Conservation (phyloP, 1,140 invertebrate species). For the Scaptomyza pallida region DNA sequence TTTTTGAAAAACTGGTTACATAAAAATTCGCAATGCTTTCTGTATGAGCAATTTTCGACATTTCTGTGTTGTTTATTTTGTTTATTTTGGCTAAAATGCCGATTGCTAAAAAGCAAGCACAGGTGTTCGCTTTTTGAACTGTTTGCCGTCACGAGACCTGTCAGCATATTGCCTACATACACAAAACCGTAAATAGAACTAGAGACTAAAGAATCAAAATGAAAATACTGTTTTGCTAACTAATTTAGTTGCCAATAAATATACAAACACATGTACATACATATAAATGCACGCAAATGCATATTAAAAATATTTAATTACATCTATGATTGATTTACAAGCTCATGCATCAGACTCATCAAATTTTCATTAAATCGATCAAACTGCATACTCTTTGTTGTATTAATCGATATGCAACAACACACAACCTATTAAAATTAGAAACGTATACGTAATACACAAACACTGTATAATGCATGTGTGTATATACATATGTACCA, state of each 20-base stretch:
- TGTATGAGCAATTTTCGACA: not conserved
- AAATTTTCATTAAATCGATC: constrained; percentile 40
- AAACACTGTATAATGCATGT: no score
- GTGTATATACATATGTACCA: constrained; percentile 1
- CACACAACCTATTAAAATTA: not conserved
- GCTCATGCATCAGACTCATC: constrained; percentile 3
- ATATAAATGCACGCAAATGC: no score
- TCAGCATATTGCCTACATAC: not conserved
- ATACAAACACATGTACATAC: not conserved
- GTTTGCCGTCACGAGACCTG: constrained; percentile 21
- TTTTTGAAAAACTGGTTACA: constrained; percentile 66
- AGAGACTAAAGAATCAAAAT: constrained; percentile 4
- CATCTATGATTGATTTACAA: not conserved
- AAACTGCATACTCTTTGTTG: constrained; percentile 29
- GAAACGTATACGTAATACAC: constrained; percentile 25
- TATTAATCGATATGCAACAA: constrained; percentile 63
- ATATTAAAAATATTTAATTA: no score
- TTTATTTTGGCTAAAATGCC: constrained; percentile 39
- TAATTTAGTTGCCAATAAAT: constrained; percentile 13
- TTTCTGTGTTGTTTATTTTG: constrained; percentile 13
- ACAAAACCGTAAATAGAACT: not conserved
- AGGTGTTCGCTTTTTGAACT: constrained; percentile 69
- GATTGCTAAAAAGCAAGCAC: constrained; percentile 38
- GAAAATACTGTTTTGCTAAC: constrained; percentile 2
- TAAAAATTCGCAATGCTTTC: constrained; percentile 50